Percentiles rank a stretch among this genome's conserved stretches.
Evolutionary conservation across 2,888 invertebrate species (phyloP).

Genomic region (Orchestes rusci): DNA sequence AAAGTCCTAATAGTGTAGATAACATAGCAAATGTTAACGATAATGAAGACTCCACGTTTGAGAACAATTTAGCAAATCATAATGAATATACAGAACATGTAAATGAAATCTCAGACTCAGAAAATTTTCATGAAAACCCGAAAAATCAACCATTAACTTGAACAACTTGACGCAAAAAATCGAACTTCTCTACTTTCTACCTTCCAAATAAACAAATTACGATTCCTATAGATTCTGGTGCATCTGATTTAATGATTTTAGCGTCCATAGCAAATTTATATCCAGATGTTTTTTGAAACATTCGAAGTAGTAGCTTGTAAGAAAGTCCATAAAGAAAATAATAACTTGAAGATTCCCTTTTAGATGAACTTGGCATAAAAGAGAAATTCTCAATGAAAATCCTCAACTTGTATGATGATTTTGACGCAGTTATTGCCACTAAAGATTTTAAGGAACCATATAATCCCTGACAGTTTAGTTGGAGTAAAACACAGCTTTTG

Average conservation of each 20-base stretch:
- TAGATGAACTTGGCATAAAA: constrained; percentile 16
- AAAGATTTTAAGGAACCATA: constrained; percentile 5
- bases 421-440: constrained; percentile 9
- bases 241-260: constrained; percentile 7
- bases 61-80: too few relatives aligned
- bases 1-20: too few relatives aligned
- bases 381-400: constrained; percentile 5
- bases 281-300: constrained; percentile 4
- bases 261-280: constrained; percentile 7
- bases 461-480: constrained; percentile 1
- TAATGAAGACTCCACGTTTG: too few relatives aligned
- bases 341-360: constrained; percentile 6
- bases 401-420: constrained; percentile 9
- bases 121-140: constrained; percentile 4
- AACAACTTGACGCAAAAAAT: constrained; percentile 8
- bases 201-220: constrained; percentile 8
- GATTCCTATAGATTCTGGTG: constrained; percentile 10
- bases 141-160: constrained; percentile 1
- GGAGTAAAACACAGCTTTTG: constrained; percentile 7
- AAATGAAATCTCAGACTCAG: not conserved
- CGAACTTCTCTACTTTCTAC: constrained; percentile 12
- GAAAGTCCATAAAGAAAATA: constrained; percentile 5
- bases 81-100: too few relatives aligned
- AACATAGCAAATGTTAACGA: too few relatives aligned
- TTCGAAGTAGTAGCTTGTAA: too few relatives aligned